Conservation (phyloP, 2,113 vertebrate species). For the Pelobates fuscus region DNA sequence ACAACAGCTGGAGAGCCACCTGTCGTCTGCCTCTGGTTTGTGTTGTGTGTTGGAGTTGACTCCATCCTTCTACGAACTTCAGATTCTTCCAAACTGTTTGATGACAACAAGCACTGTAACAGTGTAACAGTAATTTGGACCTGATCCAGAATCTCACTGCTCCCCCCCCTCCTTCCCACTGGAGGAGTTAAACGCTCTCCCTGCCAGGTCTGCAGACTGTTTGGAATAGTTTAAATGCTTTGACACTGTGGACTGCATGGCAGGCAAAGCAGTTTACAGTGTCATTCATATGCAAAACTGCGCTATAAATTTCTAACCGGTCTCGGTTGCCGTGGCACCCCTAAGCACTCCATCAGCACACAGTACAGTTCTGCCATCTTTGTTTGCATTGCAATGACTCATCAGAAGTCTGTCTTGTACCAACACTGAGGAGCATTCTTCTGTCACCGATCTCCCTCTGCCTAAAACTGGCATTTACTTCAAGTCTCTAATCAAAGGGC, state of each 20-base stretch:
- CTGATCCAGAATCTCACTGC: background rate
- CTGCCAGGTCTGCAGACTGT: slow-evolving; percentile 73
- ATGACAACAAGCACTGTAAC: background rate
- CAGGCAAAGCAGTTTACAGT: slow-evolving; percentile 68
- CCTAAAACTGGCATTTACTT: slow-evolving; percentile 74
- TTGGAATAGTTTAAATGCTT: slow-evolving; percentile 77
- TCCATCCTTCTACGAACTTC: no score
- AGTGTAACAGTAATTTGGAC: slow-evolving; percentile 17
- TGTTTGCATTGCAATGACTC: slow-evolving; percentile 84
- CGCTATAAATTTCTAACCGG: slow-evolving; percentile 70
- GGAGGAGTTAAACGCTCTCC: slow-evolving; percentile 51
- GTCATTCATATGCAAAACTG: slow-evolving; percentile 77
- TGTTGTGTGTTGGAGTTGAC: no score
- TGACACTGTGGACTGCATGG: slow-evolving; percentile 71
- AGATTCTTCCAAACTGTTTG: no score
- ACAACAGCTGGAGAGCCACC: no score
- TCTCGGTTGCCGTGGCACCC: slow-evolving; percentile 70
- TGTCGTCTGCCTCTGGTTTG: no score
- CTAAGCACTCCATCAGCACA: slow-evolving; percentile 68
- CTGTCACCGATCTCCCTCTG: slow-evolving; percentile 71
- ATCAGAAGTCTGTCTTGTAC: slow-evolving; percentile 82
- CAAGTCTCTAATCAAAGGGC: slow-evolving; percentile 76
- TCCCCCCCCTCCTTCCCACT: background rate
- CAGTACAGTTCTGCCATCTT: slow-evolving; percentile 83
- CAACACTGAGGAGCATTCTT: slow-evolving; percentile 76